phyloP scores from a whole-genome alignment of 2,113 vertebrate species.

The Brienomyrus brachyistius region DNA sequence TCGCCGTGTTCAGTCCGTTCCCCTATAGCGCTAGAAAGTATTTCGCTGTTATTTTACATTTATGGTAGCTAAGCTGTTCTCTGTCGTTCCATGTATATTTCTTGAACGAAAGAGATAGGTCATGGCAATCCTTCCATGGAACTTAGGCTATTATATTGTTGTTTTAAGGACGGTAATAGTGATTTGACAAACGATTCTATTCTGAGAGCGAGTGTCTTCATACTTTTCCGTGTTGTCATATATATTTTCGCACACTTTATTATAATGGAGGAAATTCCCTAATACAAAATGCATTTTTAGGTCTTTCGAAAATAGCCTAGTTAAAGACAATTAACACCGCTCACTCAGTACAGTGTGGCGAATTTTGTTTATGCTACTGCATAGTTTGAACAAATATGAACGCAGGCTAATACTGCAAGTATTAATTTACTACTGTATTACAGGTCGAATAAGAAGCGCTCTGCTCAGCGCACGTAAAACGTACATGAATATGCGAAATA shows the following conservation, averaged over 20 bases:
- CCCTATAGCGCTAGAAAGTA: not conserved
- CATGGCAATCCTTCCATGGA: not conserved
- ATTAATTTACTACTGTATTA: not conserved
- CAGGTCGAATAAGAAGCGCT: not conserved
- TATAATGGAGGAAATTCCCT: not conserved
- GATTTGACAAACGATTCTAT: not conserved
- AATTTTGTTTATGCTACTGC: not conserved
- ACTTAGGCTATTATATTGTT: not conserved
- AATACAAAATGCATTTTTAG: not conserved
- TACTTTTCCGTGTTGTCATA: not conserved
- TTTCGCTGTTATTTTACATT: not conserved
- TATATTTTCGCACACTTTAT: not conserved
- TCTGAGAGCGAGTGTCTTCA: not conserved
- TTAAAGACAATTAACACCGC: not conserved
- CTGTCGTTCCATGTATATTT: not conserved
- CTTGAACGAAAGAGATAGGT: not conserved
- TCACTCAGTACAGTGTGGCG: not conserved
- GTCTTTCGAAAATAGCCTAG: not conserved
- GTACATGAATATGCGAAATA: not conserved
- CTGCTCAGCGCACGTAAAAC: not conserved
- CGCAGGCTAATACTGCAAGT: not conserved
- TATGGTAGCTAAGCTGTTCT: not conserved
- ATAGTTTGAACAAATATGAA: not conserved
- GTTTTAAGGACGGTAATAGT: not conserved
- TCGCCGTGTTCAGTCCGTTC: not conserved